These are phyloP conservation scores for Elegia similella DNA, from an alignment of 2,888 invertebrate genomes.

Conservation along the genomic window DNA sequence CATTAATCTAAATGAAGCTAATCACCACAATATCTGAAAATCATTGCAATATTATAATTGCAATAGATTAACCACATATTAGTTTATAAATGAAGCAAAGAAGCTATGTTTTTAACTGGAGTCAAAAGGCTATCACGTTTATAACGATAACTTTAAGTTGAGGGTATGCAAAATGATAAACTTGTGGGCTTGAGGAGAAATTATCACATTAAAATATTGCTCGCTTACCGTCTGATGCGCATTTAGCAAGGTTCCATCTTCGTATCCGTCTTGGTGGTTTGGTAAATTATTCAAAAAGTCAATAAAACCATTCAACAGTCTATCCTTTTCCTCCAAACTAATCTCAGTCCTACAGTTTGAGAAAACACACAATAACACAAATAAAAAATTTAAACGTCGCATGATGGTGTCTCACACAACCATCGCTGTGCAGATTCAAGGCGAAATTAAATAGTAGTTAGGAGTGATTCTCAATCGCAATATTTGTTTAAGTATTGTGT, in stretches of 20 bases:
- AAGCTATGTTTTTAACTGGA: not conserved
- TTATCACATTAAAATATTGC: constrained; percentile 16
- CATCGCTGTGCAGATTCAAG: constrained; percentile 43
- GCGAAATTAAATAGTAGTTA: constrained; percentile 25
- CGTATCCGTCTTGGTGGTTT: constrained; percentile 63
- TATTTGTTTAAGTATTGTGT: not conserved
- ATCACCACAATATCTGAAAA: too few species aligned
- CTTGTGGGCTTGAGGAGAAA: constrained; percentile 15
- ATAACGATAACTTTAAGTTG: not conserved
- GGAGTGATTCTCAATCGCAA: constrained; percentile 17
- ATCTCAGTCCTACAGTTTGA: constrained; percentile 38
- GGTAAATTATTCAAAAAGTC: constrained; percentile 73
- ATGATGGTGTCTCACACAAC: constrained; percentile 45
- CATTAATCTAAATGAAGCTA: too few species aligned
- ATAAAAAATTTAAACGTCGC: constrained; percentile 41
- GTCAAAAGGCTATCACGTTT: not conserved
- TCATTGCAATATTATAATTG: too few species aligned
- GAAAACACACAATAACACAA: constrained; percentile 31
- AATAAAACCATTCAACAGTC: constrained; percentile 61
- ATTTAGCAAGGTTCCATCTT: constrained; percentile 65
- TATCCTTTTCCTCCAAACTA: constrained; percentile 45
- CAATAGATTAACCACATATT: too few species aligned
- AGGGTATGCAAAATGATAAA: not conserved
- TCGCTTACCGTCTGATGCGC: constrained; percentile 71
- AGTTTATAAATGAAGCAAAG: too few species aligned